Evolutionary conservation across 2,797 vertebrate genomes (phyloP).

Genomic region (Amblyopsis hoosieri): DNA sequence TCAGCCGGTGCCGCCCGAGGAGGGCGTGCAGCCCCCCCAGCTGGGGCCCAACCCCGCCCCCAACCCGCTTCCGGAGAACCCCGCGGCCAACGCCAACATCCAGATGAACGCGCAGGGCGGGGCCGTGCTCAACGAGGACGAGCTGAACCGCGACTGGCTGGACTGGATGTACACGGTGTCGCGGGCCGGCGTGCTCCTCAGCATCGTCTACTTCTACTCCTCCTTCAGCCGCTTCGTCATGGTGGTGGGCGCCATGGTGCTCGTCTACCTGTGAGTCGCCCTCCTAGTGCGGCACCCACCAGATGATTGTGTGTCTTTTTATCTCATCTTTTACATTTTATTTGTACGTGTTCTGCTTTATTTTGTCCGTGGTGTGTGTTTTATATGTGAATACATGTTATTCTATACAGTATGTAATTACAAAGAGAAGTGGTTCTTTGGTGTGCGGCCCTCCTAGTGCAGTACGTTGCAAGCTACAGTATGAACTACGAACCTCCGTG

Average conservation of each 20-base stretch:
- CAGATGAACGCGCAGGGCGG: slow-evolving; percentile 97
- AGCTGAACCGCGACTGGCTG: slow-evolving; percentile 96
- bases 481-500: too few species aligned
- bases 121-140: slow-evolving; percentile 89
- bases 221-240: slow-evolving; percentile 95
- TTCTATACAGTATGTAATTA: too few species aligned
- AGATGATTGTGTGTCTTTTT: too few species aligned
- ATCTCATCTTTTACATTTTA: too few species aligned
- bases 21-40: slow-evolving; percentile 63
- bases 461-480: too few species aligned
- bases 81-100: slow-evolving; percentile 85
- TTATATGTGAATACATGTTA: too few species aligned
- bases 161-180: slow-evolving; percentile 96
- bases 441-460: too few species aligned
- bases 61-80: slow-evolving; percentile 82
- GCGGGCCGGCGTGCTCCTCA: slow-evolving; percentile 90
- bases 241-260: slow-evolving; percentile 94
- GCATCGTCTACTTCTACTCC: slow-evolving; percentile 98
- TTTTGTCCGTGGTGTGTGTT: too few species aligned
- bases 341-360: too few species aligned
- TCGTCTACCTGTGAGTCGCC: slow-evolving; percentile 91
- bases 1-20: slow-evolving; percentile 64
- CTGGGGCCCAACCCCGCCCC: slow-evolving; percentile 67
- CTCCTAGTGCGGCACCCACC: too few species aligned
- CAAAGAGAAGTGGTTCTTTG: too few species aligned